These are phyloP conservation scores for Cydia fagiglandana DNA, from an alignment of 1,140 invertebrate species.

Conservation along the genomic window DNA sequence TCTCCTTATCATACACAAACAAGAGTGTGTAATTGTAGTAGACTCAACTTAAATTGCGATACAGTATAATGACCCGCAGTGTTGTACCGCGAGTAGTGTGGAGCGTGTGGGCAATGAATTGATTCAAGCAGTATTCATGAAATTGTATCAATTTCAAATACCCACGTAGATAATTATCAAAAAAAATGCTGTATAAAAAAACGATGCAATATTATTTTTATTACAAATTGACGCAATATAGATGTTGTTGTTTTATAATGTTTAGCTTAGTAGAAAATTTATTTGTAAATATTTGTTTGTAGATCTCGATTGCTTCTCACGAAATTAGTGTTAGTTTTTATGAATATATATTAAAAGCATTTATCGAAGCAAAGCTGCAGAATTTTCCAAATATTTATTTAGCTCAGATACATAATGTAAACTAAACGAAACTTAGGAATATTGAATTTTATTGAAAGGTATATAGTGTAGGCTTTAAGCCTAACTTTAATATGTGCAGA, in stretches of 20 bases:
- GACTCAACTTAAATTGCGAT: not conserved
- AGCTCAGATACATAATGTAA: not conserved
- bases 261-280: conserved; percentile 18
- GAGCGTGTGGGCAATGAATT: not conserved
- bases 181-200: not conserved
- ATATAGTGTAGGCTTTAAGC: conserved; percentile 17
- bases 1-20: too few relatives aligned
- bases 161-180: not conserved
- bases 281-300: conserved; percentile 26
- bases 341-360: conserved; percentile 10
- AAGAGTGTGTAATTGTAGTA: not conserved
- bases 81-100: not conserved
- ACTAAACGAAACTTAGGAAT: not conserved
- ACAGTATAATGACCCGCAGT: not conserved
- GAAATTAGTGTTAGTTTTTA: conserved; percentile 15
- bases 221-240: conserved; percentile 12
- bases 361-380: not conserved
- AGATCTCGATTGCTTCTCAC: conserved; percentile 8
- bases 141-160: conserved; percentile 31
- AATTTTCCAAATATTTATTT: not conserved
- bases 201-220: conserved; percentile 27
- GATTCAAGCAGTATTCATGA: conserved; percentile 21
- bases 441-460: conserved; percentile 6
- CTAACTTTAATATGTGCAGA: conserved; percentile 16
- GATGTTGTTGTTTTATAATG: conserved; percentile 22